phyloP scores from a whole-genome alignment of 2,113 vertebrate species.

The Melanerpes formicivorus region DNA sequence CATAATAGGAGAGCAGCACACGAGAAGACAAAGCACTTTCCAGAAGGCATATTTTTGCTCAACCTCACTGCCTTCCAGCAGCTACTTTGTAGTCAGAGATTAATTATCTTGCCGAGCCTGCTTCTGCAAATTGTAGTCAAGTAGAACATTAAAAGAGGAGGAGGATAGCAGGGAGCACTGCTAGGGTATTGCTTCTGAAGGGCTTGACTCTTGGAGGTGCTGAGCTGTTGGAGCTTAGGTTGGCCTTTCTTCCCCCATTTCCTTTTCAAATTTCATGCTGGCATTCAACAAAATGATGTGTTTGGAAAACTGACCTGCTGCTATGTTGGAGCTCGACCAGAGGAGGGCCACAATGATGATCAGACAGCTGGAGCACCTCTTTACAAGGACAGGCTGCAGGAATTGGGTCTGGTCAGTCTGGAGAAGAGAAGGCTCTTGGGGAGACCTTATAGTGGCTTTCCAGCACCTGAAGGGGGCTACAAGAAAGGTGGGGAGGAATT shows the following conservation, averaged over 20 bases:
- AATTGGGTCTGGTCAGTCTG: too few species aligned
- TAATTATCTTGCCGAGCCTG: background rate
- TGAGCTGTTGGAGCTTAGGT: background rate
- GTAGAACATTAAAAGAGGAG: background rate
- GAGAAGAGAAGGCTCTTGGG: too few species aligned
- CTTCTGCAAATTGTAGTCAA: background rate
- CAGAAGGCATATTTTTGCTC: conserved; percentile 20
- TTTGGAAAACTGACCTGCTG: conserved; percentile 6
- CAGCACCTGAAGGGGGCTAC: too few species aligned
- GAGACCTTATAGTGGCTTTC: too few species aligned
- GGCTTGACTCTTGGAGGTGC: background rate
- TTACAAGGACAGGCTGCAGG: too few species aligned
- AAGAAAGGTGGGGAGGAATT: too few species aligned
- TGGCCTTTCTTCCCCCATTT: background rate
- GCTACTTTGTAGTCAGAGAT: background rate
- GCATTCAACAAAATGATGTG: background rate
- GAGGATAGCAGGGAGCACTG: background rate
- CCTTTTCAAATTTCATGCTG: background rate
- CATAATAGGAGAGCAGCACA: background rate
- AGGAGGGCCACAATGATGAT: too few species aligned
- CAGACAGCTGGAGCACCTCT: too few species aligned
- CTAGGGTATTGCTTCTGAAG: background rate
- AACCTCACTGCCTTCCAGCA: background rate
- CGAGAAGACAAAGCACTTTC: conserved; percentile 37
- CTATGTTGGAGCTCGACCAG: too few species aligned